phyloP scores from a whole-genome alignment of 2,797 vertebrate species.

The Enteromius fasciolatus region DNA sequence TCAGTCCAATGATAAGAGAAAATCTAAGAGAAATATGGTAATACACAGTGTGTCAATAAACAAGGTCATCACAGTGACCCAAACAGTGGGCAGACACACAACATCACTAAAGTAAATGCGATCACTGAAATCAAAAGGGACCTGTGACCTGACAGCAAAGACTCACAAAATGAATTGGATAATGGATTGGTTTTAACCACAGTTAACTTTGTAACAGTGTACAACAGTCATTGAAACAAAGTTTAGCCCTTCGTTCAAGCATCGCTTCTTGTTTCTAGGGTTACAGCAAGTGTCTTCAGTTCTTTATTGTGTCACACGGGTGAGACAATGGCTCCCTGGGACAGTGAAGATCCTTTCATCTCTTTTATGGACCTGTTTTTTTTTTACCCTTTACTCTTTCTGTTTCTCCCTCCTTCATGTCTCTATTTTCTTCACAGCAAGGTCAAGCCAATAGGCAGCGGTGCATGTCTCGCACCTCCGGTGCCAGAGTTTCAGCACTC shows the following conservation, averaged over 20 bases:
- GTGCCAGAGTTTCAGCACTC: slow-evolving; percentile 42
- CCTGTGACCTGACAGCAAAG: background rate
- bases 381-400: slow-evolving; percentile 13
- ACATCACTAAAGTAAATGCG: background rate
- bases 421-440: slow-evolving; percentile 41
- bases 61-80: background rate
- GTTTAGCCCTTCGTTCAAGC: background rate
- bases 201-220: background rate
- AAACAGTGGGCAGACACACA: background rate
- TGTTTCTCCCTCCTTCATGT: background rate
- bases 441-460: slow-evolving; percentile 38
- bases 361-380: slow-evolving; percentile 8
- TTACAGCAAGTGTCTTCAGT: background rate
- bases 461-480: slow-evolving; percentile 43
- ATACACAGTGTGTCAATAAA: background rate
- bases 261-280: slow-evolving; percentile 1
- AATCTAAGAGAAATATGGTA: background rate
- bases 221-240: background rate
- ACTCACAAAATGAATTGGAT: background rate
- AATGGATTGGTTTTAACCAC: background rate
- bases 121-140: background rate
- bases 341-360: slow-evolving; percentile 9
- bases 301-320: slow-evolving; percentile 5
- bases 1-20: background rate
- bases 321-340: background rate